Evolutionary conservation across 2,888 invertebrate genomes (phyloP).

Genomic region (Agrenia bidenticulata): DNA sequence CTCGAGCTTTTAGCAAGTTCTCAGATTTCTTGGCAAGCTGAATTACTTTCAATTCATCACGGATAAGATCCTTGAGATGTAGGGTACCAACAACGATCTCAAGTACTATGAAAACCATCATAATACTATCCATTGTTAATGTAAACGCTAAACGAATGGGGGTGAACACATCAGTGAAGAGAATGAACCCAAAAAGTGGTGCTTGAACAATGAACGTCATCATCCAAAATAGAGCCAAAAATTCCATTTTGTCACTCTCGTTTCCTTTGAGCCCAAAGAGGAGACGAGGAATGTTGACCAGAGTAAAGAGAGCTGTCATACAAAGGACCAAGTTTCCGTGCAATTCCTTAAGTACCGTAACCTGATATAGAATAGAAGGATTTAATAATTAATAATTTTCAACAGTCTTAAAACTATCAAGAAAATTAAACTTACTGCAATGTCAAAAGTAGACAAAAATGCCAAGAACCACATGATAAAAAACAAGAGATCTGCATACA

Average conservation of each 20-base stretch:
- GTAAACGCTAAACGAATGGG: constrained; percentile 40
- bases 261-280: constrained; percentile 43
- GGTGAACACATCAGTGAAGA: constrained; percentile 43
- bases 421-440: constrained; percentile 31
- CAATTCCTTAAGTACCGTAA: constrained; percentile 37
- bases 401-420: not conserved
- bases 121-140: constrained; percentile 39
- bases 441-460: constrained; percentile 37
- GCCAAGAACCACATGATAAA: constrained; percentile 40
- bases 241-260: constrained; percentile 44
- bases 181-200: constrained; percentile 40
- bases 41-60: constrained; percentile 41
- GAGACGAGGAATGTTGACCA: constrained; percentile 38
- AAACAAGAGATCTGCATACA: constrained; percentile 39
- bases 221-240: constrained; percentile 46
- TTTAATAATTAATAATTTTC: not conserved
- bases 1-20: not conserved
- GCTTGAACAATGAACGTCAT: constrained; percentile 41
- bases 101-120: constrained; percentile 38
- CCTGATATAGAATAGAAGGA: no score
- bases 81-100: constrained; percentile 40
- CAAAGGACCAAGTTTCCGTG: constrained; percentile 43
- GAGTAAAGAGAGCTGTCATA: constrained; percentile 32
- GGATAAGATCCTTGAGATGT: constrained; percentile 37
- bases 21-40: constrained; percentile 28